A percentile compares a stretch with the other conserved stretches of the same genome.
Conservation (phyloP, 37 sponge, comb jelly and placozoan genomes). For the Amphimedon queenslandica region DNA sequence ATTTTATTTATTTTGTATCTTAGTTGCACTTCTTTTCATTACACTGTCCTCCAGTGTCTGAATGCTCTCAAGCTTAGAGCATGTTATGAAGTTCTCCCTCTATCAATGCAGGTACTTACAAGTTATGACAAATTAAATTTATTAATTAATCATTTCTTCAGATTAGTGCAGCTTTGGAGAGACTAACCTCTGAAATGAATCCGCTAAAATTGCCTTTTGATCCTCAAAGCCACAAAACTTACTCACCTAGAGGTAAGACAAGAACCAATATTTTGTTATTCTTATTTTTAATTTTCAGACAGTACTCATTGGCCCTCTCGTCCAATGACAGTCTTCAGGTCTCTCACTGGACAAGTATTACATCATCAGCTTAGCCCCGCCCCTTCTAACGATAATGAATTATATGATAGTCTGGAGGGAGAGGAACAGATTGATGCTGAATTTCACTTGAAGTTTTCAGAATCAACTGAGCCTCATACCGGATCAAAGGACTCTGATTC, state of each 20-base stretch:
- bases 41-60: conserved; percentile 20
- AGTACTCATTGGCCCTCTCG: not conserved
- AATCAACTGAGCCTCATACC: too few species aligned
- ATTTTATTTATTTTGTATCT: too few species aligned
- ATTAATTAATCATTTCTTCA: not conserved
- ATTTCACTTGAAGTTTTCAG: not conserved
- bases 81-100: conserved; percentile 51
- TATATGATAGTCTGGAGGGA: not conserved
- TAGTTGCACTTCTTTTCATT: too few species aligned
- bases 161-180: conserved; percentile 13
- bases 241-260: not conserved
- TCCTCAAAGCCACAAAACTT: not conserved
- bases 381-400: not conserved
- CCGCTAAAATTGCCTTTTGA: conserved; percentile 14
- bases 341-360: not conserved
- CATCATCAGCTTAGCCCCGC: not conserved
- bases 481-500: too few species aligned
- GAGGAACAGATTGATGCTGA: not conserved
- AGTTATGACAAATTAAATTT: too few species aligned
- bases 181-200: conserved; percentile 10
- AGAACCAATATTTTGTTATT: not conserved
- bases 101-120: conserved; percentile 39
- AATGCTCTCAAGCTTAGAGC: conserved; percentile 37
- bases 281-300: not conserved
- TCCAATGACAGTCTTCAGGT: not conserved